Evolutionary conservation across 1,140 invertebrate genomes (phyloP), one percentile per base, ranked within the genome.

Genomic region (Aphelinus atriplicis): DNA sequence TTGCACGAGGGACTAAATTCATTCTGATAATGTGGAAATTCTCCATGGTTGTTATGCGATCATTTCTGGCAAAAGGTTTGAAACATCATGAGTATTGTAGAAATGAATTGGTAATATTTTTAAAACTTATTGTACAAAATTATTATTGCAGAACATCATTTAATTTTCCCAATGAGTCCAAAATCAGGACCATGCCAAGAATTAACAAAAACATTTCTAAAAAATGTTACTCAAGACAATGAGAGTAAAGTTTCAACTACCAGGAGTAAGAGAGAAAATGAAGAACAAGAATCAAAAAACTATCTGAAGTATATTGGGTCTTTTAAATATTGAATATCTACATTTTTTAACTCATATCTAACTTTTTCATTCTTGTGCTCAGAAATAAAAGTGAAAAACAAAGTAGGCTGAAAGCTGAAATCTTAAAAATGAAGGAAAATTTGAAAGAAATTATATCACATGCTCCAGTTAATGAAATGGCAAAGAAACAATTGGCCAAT

Each of bases 11-110:
- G 2, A 82, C 73, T 10, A 85, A 84, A 68, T 84, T 85, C 73
- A 76, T 75, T 1, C 77, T 67, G 43, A 80, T 85, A 56, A 85
- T 86, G 83, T 83, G 79, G 79, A 84, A 84, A 77, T 74, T 86
- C 1, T 84, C 84, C 6, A 58, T 81, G 50, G 78, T 84, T 58
- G 78, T 76, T n/a, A 0, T 84, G 4, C 80, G 78, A 51, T 77
- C 60, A 43, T 84, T 80, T 55, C 51, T 85, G 48, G 75, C 60
- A 53, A 48, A 64, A 57, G 62, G 83, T 70, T 61, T 10, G 81
- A 79, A 79, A 73, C 48, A 48, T 48, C 56, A 58, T 53, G 7
- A 26, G 56, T 71, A 61, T 7, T 50, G 2, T 46, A 46, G 72
- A 57, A 56, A 69, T 50, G 42, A 74, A 76, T 73, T 70, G 26